Evolutionary conservation across 92 coral and sea anemone species (phyloP), one percentile per base, ranked within the genome.

Genomic region (Micromussa lordhowensis): DNA sequence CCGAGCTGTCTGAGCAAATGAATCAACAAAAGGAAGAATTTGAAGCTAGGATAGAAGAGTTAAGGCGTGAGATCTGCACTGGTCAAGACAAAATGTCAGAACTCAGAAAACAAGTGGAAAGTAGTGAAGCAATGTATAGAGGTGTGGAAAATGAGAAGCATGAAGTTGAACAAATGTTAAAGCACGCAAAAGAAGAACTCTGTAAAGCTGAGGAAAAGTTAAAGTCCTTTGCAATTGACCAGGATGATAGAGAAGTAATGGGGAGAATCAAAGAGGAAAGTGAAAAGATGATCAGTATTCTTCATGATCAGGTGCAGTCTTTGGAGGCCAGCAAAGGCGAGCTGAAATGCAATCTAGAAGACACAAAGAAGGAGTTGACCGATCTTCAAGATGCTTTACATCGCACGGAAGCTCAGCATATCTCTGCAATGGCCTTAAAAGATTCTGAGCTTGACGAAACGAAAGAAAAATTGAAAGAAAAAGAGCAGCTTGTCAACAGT

Each of bases 151-250:
- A 31, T 5, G 96, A 89, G 66, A 96, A 96, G 84, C 64, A 40
- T 4, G 91, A 89, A 68, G 28, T 93, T 29, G 93, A 92, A 75
- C 83, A 80, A 34, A 89, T 87, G 80, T 70, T 96, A 64, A 77
- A 74, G 66, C 95, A 86, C 53, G 66, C 92, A 12, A 93, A 94
- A 71, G 80, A 90, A 58, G 90, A 88, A 28, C 78, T 94, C 54
- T 83, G 80, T 49, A 49, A 78, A n/a, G 88, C 91, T 18, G 80
- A 81, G 30, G 94, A 88, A 79, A 89, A 88, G 80, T n/a, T 90
- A 54, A 82, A 85, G 26, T 40, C 82, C 10, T 49, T 69, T 83
- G 88, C 80, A 36, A 61, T 70, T 70, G 89, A 93, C 51, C 82
- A 64, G 15, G 84, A 34, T 53, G 85, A 81, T 14, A 69, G 69